Base-by-base conservation (phyloP, 2,888 invertebrate species). In the Acrobasis repandana region DNA sequence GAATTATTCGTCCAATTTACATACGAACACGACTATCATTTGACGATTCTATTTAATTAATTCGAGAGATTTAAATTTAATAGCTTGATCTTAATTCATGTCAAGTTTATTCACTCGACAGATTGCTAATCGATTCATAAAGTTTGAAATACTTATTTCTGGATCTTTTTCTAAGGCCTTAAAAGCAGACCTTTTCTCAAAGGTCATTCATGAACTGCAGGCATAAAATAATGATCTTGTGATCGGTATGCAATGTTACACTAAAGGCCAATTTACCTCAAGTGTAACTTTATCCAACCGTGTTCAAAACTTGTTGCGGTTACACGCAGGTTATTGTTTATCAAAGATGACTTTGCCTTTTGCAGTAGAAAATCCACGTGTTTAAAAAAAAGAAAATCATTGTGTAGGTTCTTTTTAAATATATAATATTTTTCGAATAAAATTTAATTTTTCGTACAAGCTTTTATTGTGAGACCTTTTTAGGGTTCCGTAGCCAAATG, bases 231-330 rank as follows among this genome's bases (percentile, higher is more conserved):
- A 20, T 28, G 28, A 28, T 28, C 28, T 28, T 28, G 8, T 28
- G 6, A 5, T 28, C 6, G 28, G 0, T 28, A 14, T 11, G 20
- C 28, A 28, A 50, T 10, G 15, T 28, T 48, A 18, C 16, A 48
- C 34, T 20, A 36, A 28, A 58, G 36, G 58, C 20, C 38, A 58
- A 58, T 52, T 52, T 52, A 34, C 51, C 51, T 10, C 51, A 34
- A 52, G 3, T 52, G 51, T 52, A 52, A 52, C 33, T 52, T 34
- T 52, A 52, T 34, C 51, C 34, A 52, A 34, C 34, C 51, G 16
- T 50, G 28, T 33, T 15, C 9, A 15, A 28, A 14, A 28, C 14
- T 14, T 14, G 5, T 43, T 43, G 43, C 43, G 43, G 43, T n/a
- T 43, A 5, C 4, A n/a, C 4, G 5, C n/a, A 3, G n/a, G 43